phyloP scores from a whole-genome alignment of 1,140 invertebrate genomes.

The Drosophila saltans region DNA sequence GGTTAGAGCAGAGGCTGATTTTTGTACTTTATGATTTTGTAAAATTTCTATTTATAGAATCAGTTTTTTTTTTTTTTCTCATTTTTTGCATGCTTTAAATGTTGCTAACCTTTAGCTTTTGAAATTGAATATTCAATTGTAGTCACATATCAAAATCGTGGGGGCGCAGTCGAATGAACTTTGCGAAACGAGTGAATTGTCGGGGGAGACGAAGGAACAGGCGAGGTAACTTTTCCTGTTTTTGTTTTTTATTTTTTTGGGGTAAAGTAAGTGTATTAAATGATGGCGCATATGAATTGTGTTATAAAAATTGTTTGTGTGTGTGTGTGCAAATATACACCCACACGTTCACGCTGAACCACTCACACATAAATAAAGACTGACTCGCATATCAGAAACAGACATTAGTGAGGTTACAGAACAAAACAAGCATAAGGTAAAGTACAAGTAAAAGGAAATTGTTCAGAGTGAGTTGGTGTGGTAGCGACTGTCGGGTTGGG shows the following conservation, averaged over 20 bases:
- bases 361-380: constrained; percentile 28
- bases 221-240: background rate
- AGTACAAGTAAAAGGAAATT: constrained; percentile 10
- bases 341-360: constrained; percentile 28
- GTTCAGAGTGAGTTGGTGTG: constrained; percentile 4
- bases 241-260: constrained; percentile 2
- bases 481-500: constrained; percentile 35
- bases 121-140: constrained; percentile 19
- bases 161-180: constrained; percentile 28
- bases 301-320: constrained; percentile 23
- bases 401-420: constrained; percentile 49
- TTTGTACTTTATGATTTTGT: background rate
- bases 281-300: constrained; percentile 41
- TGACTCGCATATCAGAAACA: constrained; percentile 26
- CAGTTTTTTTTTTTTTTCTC: background rate
- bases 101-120: constrained; percentile 1
- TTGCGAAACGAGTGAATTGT: constrained; percentile 37
- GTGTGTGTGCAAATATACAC: constrained; percentile 31
- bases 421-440: constrained; percentile 33
- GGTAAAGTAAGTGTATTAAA: constrained; percentile 27
- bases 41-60: background rate
- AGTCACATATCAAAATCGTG: constrained; percentile 14
- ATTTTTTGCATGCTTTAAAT: background rate
- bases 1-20: background rate
- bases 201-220: background rate